A percentile compares a stretch with the other conserved stretches of the same genome.
phyloP scores from a whole-genome alignment of 1,140 invertebrate genomes.

The Mamestra configurata region DNA sequence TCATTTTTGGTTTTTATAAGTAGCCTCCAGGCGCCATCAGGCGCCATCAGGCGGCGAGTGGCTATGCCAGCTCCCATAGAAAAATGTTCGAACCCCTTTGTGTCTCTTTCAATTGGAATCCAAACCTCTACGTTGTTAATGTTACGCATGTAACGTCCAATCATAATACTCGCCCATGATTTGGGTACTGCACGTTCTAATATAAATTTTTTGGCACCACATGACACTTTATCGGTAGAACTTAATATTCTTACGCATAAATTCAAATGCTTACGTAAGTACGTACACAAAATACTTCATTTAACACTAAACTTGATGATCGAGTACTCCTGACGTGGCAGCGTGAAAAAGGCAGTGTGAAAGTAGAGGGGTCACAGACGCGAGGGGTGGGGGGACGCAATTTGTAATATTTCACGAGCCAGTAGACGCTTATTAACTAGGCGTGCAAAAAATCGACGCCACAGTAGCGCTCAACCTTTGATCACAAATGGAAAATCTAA shows the following conservation, averaged over 20 bases:
- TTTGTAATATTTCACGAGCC: slow-evolving; percentile 88
- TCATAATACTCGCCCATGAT: no score
- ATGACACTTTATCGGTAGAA: background rate
- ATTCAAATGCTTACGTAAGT: background rate
- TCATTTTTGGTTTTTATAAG: no score
- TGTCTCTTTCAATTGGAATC: no score
- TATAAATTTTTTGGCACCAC: no score
- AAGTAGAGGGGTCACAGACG: slow-evolving; percentile 67
- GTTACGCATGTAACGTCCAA: no score
- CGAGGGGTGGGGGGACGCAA: slow-evolving; percentile 77
- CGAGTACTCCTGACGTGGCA: slow-evolving; percentile 68
- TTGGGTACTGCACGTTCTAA: no score
- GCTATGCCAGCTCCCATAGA: no score
- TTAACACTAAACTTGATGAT: slow-evolving; percentile 77
- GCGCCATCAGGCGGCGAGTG: no score
- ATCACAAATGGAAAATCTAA: slow-evolving; percentile 21
- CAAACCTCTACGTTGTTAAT: no score
- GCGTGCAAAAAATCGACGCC: slow-evolving; percentile 82
- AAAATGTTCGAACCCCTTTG: no score
- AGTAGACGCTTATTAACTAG: slow-evolving; percentile 86
- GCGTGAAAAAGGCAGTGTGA: slow-evolving; percentile 78
- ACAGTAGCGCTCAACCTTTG: slow-evolving; percentile 70
- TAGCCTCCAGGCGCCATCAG: no score
- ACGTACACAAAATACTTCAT: slow-evolving; percentile 58
- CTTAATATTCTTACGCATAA: background rate